These are phyloP conservation scores for Alauda arvensis DNA, from an alignment of 2,797 vertebrate species.

Conservation along the genomic window DNA sequence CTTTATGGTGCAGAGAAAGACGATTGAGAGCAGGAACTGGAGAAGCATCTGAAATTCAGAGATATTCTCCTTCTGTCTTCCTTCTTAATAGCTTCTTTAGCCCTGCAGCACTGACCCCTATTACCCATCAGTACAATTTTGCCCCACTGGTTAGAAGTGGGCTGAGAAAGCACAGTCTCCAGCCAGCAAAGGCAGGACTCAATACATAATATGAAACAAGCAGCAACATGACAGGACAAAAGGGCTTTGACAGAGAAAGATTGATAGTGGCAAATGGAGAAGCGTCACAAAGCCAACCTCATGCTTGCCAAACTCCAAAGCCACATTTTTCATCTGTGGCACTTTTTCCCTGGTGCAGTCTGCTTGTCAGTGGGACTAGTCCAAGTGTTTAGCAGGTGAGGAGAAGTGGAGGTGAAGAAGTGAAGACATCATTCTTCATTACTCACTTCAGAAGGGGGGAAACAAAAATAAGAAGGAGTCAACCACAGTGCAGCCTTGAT, in stretches of 20 bases:
- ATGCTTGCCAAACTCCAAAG: slow-evolving; percentile 26
- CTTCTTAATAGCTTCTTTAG: slow-evolving; percentile 2
- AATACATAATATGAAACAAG: neutral
- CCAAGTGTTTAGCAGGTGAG: slow-evolving; percentile 32
- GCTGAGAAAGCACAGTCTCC: neutral
- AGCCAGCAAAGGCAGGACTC: neutral
- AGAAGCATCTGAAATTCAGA: neutral
- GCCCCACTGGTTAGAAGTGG: neutral
- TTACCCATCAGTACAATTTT: neutral
- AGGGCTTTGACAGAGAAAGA: slow-evolving; percentile 52
- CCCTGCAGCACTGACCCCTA: neutral
- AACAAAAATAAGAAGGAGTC: slow-evolving; percentile 29
- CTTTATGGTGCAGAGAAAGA: neutral
- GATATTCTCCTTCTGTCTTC: neutral
- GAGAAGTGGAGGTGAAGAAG: slow-evolving; percentile 51
- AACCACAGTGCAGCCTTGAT: slow-evolving; percentile 55
- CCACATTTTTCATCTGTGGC: slow-evolving; percentile 63
- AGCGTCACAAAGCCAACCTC: slow-evolving; percentile 47
- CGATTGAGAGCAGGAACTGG: neutral
- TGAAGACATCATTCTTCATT: slow-evolving; percentile 67
- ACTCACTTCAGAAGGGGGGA: slow-evolving; percentile 46
- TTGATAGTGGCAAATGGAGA: slow-evolving; percentile 45
- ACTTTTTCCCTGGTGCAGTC: slow-evolving; percentile 21
- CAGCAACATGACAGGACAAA: slow-evolving; percentile 13
- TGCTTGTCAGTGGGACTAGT: slow-evolving; percentile 46